Evolutionary conservation across 2,888 invertebrate genomes (phyloP), one percentile per base, ranked within the genome.

Genomic region (Eupithecia dodoneata): DNA sequence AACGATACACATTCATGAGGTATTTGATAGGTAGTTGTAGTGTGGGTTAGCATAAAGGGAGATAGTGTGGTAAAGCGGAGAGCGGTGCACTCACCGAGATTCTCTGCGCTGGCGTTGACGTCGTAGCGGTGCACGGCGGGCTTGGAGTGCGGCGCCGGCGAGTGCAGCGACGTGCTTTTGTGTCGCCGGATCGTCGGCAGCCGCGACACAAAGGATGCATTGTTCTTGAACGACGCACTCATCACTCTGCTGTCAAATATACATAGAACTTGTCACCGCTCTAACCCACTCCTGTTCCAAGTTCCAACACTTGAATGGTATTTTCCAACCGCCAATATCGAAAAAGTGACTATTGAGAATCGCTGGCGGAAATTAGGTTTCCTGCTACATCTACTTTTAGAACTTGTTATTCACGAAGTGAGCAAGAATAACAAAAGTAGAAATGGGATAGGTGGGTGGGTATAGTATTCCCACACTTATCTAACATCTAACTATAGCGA

Each of bases 181-280:
- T 97, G 97, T 66, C 98, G 96, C 79, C 98, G 96, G 92, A 98
- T 98, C 81, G 98, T 98, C 86, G 98, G 98, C 93, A 98, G 96
- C 85, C 98, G 97, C 88, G 98, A 98, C 91, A 98, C 98, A 95
- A 98, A 98, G 76, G 98, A 98, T 85, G 98, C 97, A 95, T 98
- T 98, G 96, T 98, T 98, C 96, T 98, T 98, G 96, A 98, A 98
- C 93, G 98, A 98, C 89, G 97, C 97, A 89, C 95, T 93, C 94
- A 95, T 95, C 92, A 97, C 96, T 89, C 97, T 96, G 94, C 97
- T 97, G 95, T 87, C 90, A 89, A 91, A 88, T 85, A 89, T 82
- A 89, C 86, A 86, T 79, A 83, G 83, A 76, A 83, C 83, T 85
- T 79, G 78, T 86, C 83, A 84, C 75, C 66, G 70, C 70, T 79